phyloP scores from a whole-genome alignment of 2,888 invertebrate species.

The Drosophila trichaetosa region DNA sequence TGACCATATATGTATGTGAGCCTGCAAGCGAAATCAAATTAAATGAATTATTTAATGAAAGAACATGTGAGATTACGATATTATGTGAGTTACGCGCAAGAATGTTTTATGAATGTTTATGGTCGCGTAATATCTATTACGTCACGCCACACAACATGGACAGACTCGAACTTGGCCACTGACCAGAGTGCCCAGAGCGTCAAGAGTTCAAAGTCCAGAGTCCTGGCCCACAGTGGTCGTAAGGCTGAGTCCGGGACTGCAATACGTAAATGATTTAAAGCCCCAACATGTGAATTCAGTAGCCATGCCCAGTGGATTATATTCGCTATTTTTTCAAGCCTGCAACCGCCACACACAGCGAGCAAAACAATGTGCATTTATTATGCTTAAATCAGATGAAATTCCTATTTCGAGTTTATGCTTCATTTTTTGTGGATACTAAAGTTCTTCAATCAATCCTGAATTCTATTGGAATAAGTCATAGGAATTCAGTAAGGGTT shows the following conservation, averaged over 20 bases:
- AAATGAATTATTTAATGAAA: constrained; percentile 80
- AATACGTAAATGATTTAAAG: constrained; percentile 60
- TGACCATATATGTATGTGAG: background rate
- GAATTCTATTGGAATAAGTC: background rate
- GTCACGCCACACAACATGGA: constrained; percentile 61
- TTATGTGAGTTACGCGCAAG: constrained; percentile 79
- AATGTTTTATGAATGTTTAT: constrained; percentile 82
- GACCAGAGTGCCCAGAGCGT: background rate
- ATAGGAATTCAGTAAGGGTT: background rate
- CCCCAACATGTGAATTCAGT: constrained; percentile 13
- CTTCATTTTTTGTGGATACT: background rate
- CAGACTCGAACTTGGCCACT: background rate
- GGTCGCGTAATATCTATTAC: constrained; percentile 79
- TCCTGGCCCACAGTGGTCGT: constrained; percentile 59
- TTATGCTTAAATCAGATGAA: background rate
- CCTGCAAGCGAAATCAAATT: constrained; percentile 69
- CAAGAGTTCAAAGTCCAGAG: background rate
- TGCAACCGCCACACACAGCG: background rate
- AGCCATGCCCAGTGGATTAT: background rate
- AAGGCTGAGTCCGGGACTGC: constrained; percentile 43
- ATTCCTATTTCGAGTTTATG: background rate
- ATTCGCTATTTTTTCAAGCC: background rate
- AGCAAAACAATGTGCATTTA: background rate
- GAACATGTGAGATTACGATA: constrained; percentile 73
- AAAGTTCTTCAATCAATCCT: background rate